Conservation (phyloP, 1,140 invertebrate genomes). For the Cardiocondyla obscurior region DNA sequence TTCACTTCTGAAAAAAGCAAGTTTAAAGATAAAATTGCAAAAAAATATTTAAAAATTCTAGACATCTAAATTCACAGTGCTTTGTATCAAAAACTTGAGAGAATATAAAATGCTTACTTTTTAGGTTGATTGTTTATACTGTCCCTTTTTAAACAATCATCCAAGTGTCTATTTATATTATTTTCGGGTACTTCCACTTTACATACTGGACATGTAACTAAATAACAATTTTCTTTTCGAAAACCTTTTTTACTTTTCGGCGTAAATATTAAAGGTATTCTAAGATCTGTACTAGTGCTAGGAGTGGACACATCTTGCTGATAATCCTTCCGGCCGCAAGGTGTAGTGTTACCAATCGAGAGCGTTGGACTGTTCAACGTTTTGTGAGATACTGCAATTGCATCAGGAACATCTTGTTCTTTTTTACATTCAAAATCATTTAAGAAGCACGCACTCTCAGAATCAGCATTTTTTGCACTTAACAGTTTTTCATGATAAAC, state of each 20-base stretch:
- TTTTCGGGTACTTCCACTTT: conserved; percentile 80
- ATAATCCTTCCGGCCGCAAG: conserved; percentile 15
- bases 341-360: conserved; percentile 19
- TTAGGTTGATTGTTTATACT: conserved; percentile 42
- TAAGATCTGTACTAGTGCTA: conserved; percentile 72
- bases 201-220: conserved; percentile 85
- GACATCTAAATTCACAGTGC: conserved; percentile 5
- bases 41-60: neutral
- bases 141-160: conserved; percentile 83
- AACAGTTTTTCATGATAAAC: neutral
- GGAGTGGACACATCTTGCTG: conserved; percentile 69
- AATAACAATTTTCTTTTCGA: conserved; percentile 50
- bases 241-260: conserved; percentile 69
- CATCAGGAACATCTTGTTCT: conserved; percentile 41
- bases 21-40: neutral
- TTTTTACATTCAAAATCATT: neutral
- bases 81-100: conserved; percentile 8
- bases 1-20: conserved; percentile 46
- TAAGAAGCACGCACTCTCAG: neutral
- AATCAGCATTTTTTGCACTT: neutral
- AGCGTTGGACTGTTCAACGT: neutral
- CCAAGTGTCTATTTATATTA: conserved; percentile 85
- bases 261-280: conserved; percentile 73
- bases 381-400: conserved; percentile 2
- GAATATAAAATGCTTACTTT: conserved; percentile 57